Percentiles rank a stretch among this genome's conserved stretches.
These are phyloP conservation scores for Amiota mariae DNA, from an alignment of 2,888 invertebrate species.

Conservation along the genomic window DNA sequence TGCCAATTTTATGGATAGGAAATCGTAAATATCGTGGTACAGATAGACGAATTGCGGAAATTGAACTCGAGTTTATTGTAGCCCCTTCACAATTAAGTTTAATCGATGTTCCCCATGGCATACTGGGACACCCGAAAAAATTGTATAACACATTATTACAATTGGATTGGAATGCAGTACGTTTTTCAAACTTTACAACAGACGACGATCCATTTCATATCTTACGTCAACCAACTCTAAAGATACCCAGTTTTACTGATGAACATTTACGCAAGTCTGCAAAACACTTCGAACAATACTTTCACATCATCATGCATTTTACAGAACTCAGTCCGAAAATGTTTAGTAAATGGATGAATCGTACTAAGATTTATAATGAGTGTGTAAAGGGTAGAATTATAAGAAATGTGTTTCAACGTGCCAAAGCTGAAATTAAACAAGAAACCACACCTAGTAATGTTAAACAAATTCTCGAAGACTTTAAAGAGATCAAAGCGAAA, in stretches of 20 bases:
- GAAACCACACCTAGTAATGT: no score
- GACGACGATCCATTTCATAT: slow-evolving; percentile 61
- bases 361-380: slow-evolving; percentile 40
- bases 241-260: slow-evolving; percentile 49
- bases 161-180: slow-evolving; percentile 56
- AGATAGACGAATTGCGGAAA: slow-evolving; percentile 56
- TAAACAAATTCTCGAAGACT: no score
- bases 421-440: not conserved
- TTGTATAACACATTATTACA: slow-evolving; percentile 59
- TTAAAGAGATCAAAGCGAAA: no score
- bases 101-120: slow-evolving; percentile 61
- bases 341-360: slow-evolving; percentile 52
- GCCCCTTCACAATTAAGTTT: slow-evolving; percentile 59
- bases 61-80: slow-evolving; percentile 62
- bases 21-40: slow-evolving; percentile 64
- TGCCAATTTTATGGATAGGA: slow-evolving; percentile 62
- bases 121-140: slow-evolving; percentile 62
- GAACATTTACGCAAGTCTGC: slow-evolving; percentile 46
- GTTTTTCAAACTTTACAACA: slow-evolving; percentile 51
- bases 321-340: slow-evolving; percentile 39
- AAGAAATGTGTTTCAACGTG: slow-evolving; percentile 31
- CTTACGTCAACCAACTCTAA: slow-evolving; percentile 53
- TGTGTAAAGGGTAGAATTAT: slow-evolving; percentile 33
- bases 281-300: slow-evolving; percentile 52
- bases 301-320: slow-evolving; percentile 40